A percentile compares a stretch with the other conserved stretches of the same genome.
phyloP scores from a whole-genome alignment of 2,113 vertebrate genomes.

The Passer montanus region DNA sequence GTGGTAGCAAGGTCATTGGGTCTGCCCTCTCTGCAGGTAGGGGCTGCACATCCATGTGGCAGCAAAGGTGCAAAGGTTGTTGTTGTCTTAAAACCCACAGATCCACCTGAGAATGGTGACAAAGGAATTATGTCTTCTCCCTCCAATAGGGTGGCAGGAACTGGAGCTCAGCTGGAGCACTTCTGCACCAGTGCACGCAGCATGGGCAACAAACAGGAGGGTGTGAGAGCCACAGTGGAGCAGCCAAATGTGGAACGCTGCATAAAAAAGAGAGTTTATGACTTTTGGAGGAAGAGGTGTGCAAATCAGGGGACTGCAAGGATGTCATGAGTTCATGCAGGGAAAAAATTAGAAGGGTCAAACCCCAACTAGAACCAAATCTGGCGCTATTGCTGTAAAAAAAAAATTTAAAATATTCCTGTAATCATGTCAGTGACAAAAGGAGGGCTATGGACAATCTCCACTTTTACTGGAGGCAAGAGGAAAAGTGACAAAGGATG shows the following conservation, averaged over 20 bases:
- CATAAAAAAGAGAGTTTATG: neutral
- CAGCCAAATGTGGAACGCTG: neutral
- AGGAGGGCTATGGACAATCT: too few relatives aligned
- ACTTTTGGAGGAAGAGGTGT: neutral
- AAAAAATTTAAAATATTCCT: too few relatives aligned
- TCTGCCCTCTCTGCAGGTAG: neutral
- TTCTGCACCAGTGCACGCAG: neutral
- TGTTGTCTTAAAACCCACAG: neutral
- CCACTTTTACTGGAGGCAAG: neutral
- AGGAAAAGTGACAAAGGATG: neutral
- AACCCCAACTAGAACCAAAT: neutral
- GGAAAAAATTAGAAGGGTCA: neutral
- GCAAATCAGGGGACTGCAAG: neutral
- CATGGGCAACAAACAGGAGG: neutral
- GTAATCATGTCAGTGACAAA: neutral
- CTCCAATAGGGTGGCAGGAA: neutral
- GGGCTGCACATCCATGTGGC: neutral
- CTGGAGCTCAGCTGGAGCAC: neutral
- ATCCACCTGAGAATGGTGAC: neutral
- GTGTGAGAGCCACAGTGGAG: neutral
- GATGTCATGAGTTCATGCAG: neutral
- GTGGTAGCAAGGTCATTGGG: neutral
- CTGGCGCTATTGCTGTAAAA: neutral
- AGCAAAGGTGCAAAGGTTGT: neutral
- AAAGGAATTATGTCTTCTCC: neutral